A percentile compares a stretch with the other conserved stretches of the same genome.
These are phyloP conservation scores for Sinocyclocheilus anshuiensis DNA, from an alignment of 2,113 vertebrate species.

Conservation along the genomic window DNA sequence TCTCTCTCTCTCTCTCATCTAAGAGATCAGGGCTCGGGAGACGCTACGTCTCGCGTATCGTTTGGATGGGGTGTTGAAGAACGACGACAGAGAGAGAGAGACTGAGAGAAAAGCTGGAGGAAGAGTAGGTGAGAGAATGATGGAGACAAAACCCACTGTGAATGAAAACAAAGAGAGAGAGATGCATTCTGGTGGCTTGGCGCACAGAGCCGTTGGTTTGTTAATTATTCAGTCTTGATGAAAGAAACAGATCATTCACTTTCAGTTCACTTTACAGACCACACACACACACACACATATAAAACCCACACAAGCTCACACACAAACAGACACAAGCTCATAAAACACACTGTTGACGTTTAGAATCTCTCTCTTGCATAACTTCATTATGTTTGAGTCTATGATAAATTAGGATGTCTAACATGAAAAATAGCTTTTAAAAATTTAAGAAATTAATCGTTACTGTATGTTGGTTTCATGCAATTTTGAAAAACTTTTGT, in stretches of 20 bases:
- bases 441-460: no score
- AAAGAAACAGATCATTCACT: slow-evolving; percentile 70
- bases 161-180: not conserved
- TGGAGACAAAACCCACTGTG: slow-evolving; percentile 48
- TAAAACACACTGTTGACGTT: no score
- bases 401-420: no score
- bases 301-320: not conserved
- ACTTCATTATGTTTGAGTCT: no score
- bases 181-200: slow-evolving; percentile 61
- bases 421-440: no score
- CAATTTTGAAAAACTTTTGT: no score
- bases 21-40: slow-evolving; percentile 7
- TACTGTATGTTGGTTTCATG: no score
- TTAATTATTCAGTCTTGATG: slow-evolving; percentile 79
- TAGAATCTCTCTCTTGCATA: no score
- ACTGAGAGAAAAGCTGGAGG: slow-evolving; percentile 19
- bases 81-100: not conserved
- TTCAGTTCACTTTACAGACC: slow-evolving; percentile 70
- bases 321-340: slow-evolving; percentile 16
- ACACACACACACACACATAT: slow-evolving; percentile 1
- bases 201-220: slow-evolving; percentile 69
- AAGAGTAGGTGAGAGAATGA: slow-evolving; percentile 50
- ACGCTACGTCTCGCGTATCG: not conserved
- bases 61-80: not conserved
- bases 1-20: slow-evolving; percentile 49